A percentile compares a stretch with the other conserved stretches of the same genome.
These are phyloP conservation scores for Caenorhabditis doughertyi DNA, from an alignment of 2,888 invertebrate species.

Conservation along the genomic window DNA sequence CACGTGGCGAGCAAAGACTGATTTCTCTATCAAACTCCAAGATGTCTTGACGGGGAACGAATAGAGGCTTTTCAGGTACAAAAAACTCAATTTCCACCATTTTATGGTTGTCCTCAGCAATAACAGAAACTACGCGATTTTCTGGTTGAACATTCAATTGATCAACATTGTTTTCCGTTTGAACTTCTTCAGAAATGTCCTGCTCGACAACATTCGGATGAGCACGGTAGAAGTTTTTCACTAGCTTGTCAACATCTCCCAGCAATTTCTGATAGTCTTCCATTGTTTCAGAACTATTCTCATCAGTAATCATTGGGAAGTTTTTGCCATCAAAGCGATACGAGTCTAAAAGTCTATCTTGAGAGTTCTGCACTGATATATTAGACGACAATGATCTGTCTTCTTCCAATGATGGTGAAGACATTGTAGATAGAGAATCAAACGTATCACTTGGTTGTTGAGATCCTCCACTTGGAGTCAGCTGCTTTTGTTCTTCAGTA, in stretches of 20 bases:
- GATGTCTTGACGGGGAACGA: too few species aligned
- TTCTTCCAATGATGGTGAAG: neutral
- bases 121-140: too few species aligned
- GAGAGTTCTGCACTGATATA: neutral
- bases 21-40: too few species aligned
- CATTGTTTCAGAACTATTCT: neutral
- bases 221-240: neutral
- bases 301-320: neutral
- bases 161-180: too few species aligned
- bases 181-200: too few species aligned
- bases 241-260: neutral
- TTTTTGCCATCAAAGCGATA: neutral
- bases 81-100: too few species aligned
- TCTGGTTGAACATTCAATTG: neutral
- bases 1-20: neutral
- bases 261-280: neutral
- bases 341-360: neutral
- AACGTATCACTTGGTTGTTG: neutral
- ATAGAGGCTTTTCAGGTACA: too few species aligned
- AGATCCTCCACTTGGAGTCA: neutral
- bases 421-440: neutral
- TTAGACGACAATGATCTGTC: neutral
- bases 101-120: too few species aligned
- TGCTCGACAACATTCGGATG: neutral
- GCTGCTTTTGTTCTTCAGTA: neutral